Evolutionary conservation across 2,888 invertebrate genomes (phyloP).

Genomic region (Chrysotoxum bicinctum): DNA sequence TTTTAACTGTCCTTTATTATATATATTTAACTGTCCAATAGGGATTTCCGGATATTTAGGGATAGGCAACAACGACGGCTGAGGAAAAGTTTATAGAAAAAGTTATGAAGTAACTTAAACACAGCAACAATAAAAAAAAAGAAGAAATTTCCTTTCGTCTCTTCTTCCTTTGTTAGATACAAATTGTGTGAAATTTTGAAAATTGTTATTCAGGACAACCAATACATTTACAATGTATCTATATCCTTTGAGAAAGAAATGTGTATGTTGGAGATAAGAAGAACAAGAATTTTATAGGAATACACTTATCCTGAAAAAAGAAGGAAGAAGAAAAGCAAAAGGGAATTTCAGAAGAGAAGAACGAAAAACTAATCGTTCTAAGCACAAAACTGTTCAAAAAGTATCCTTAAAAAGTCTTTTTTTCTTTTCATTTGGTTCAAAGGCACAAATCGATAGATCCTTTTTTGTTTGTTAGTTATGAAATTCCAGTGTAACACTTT

Average conservation of each 20-base stretch:
- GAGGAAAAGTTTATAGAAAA: slow-evolving; percentile 21
- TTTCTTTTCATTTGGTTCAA: slow-evolving; percentile 5
- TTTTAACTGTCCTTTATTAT: slow-evolving; percentile 73
- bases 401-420: slow-evolving; percentile 32
- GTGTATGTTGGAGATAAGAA: slow-evolving; percentile 22
- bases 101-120: slow-evolving; percentile 16
- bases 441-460: slow-evolving; percentile 50
- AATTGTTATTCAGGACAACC: slow-evolving; percentile 12
- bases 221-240: slow-evolving; percentile 52
- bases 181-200: neutral
- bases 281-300: slow-evolving; percentile 48
- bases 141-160: slow-evolving; percentile 24
- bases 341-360: slow-evolving; percentile 12
- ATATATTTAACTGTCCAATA: slow-evolving; percentile 23
- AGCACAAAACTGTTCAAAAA: slow-evolving; percentile 27
- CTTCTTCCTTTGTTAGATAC: slow-evolving; percentile 32
- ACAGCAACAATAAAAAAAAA: neutral
- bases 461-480: slow-evolving; percentile 46
- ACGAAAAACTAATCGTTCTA: slow-evolving; percentile 7
- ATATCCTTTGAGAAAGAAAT: slow-evolving; percentile 35
- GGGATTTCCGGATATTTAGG: slow-evolving; percentile 44
- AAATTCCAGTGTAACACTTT: slow-evolving; percentile 45
- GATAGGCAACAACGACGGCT: slow-evolving; percentile 54
- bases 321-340: slow-evolving; percentile 44
- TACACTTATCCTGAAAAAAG: slow-evolving; percentile 61